A percentile compares a stretch with the other conserved stretches of the same genome.
These are phyloP conservation scores for Sphenodon punctatus DNA, from an alignment of 2,797 vertebrate species.

Conservation along the genomic window DNA sequence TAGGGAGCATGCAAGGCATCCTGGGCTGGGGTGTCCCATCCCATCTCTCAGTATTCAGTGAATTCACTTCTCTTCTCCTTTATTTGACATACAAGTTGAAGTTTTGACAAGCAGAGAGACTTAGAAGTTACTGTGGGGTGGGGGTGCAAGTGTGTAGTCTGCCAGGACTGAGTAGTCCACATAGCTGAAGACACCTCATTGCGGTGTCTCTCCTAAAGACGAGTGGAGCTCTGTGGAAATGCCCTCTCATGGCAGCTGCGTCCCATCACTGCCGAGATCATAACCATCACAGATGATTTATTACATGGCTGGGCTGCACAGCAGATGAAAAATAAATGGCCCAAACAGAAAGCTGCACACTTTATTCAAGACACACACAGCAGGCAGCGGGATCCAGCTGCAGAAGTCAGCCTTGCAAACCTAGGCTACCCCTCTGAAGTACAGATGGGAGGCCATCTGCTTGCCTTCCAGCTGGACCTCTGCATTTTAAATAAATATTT, in stretches of 20 bases:
- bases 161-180: not conserved
- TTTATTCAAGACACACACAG: not conserved
- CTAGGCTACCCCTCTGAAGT: not conserved
- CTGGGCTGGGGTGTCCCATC: too few species aligned
- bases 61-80: too few species aligned
- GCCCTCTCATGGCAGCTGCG: constrained; percentile 26
- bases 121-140: too few species aligned
- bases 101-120: not conserved
- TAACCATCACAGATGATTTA: constrained; percentile 14
- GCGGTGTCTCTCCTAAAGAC: not conserved
- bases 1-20: too few species aligned
- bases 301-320: not conserved
- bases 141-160: not conserved
- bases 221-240: not conserved
- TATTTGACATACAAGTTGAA: not conserved
- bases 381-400: not conserved
- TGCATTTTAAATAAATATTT: constrained; percentile 62
- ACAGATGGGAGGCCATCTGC: not conserved
- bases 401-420: not conserved
- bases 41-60: too few species aligned
- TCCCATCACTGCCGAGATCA: not conserved
- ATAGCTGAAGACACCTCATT: not conserved
- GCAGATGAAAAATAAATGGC: constrained; percentile 11
- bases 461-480: fast-evolving
- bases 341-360: not conserved